Evolutionary conservation across 2,888 invertebrate genomes (phyloP).

Genomic region (Leucania comma): DNA sequence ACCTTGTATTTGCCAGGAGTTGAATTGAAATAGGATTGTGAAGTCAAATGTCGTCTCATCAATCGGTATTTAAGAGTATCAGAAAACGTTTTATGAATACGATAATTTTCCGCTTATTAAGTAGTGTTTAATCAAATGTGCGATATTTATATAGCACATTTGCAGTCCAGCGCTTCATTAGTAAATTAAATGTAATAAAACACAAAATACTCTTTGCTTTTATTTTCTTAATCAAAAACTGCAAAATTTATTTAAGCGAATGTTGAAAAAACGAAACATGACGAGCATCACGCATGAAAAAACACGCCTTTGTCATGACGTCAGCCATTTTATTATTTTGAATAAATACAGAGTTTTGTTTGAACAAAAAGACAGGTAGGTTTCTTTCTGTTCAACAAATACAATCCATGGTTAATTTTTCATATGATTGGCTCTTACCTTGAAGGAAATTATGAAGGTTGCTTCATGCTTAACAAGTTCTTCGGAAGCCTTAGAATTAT

Average conservation of each 20-base stretch:
- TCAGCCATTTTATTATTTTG: neutral
- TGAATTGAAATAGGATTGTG: neutral
- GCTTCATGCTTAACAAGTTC: slow-evolving; percentile 2
- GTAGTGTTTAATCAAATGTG: neutral
- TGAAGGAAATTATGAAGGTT: slow-evolving; percentile 30
- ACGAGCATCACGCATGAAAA: neutral
- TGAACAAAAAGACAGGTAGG: neutral
- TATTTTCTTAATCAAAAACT: too few species aligned
- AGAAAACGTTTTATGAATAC: neutral
- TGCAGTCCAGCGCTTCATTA: neutral
- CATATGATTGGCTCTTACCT: slow-evolving; percentile 17
- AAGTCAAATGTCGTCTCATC: neutral
- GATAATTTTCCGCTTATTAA: neutral
- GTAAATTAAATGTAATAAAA: neutral
- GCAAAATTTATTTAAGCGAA: neutral
- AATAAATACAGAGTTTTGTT: slow-evolving; percentile 6
- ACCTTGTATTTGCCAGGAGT: slow-evolving; percentile 19
- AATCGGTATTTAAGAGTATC: neutral
- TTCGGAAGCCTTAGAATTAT: slow-evolving; percentile 37
- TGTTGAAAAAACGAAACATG: slow-evolving; percentile 4
- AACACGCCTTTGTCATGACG: neutral
- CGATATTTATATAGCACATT: neutral
- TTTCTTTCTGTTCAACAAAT: neutral
- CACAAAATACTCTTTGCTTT: neutral
- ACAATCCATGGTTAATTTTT: slow-evolving; percentile 10